Evolutionary conservation across 2,797 vertebrate genomes (phyloP).

Genomic region (Poecilia velifera): DNA sequence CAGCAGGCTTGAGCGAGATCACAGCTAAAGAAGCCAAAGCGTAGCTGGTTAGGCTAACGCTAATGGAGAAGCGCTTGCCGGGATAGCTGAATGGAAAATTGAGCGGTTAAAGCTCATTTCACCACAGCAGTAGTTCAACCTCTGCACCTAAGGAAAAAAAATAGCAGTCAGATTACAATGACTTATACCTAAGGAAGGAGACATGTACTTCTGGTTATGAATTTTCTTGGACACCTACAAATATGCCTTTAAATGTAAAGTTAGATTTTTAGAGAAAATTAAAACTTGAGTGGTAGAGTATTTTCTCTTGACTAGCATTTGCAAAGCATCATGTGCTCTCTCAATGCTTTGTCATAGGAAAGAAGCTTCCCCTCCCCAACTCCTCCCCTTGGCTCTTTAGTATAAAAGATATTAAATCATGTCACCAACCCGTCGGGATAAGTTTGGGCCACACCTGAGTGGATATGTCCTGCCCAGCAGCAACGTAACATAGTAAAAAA

Average conservation of each 20-base stretch:
- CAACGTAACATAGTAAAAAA: constrained; percentile 58
- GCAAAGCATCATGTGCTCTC: constrained; percentile 52
- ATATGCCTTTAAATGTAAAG: constrained; percentile 45
- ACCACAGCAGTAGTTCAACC: constrained; percentile 60
- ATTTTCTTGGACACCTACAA: constrained; percentile 29
- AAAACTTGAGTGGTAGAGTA: constrained; percentile 53
- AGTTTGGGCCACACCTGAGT: constrained; percentile 79
- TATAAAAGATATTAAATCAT: constrained; percentile 76
- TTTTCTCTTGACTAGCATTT: constrained; percentile 51
- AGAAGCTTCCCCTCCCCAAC: constrained; percentile 27
- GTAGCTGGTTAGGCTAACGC: constrained; percentile 73
- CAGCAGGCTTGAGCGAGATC: constrained; percentile 73
- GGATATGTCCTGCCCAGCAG: constrained; percentile 66
- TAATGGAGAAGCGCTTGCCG: constrained; percentile 80
- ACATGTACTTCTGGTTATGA: constrained; percentile 28
- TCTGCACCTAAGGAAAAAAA: constrained; percentile 46
- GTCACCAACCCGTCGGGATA: constrained; percentile 61
- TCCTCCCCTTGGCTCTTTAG: constrained; percentile 67
- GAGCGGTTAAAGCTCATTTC: constrained; percentile 74
- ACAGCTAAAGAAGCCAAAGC: constrained; percentile 72
- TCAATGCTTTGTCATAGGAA: constrained; percentile 58
- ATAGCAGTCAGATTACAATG: constrained; percentile 55
- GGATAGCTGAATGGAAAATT: constrained; percentile 77
- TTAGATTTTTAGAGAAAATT: constrained; percentile 37
- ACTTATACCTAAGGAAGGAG: constrained; percentile 49